Base-by-base conservation (phyloP, 2,888 invertebrate genomes). In the Platycnemis pennipes region DNA sequence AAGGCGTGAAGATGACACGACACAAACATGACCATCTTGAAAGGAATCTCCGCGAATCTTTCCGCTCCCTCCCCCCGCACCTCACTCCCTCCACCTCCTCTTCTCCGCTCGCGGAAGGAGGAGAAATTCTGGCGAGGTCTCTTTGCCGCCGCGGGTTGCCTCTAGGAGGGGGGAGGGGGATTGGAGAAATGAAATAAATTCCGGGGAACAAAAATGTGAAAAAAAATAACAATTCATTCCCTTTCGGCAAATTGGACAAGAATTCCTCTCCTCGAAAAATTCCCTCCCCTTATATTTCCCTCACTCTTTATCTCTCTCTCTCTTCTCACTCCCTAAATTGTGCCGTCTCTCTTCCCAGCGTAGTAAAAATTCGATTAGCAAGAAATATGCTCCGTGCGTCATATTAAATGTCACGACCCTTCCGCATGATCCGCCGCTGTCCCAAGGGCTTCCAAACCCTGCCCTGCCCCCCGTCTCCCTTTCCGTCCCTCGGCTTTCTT, bases 371-470 rank as follows among this genome's bases (percentile, higher is more conserved):
- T 45, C 45, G 46, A 87, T 87, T 45, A 87, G 49, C 69, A 91
- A 42, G 44, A 63, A 63, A 44, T 42, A 44, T 56, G 63, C 44
- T 45, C 31, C 91, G 63, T 91, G 91, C 91, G 63, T 56, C 91
- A 91, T 69, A 37, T 45, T n/a, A 69, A 89, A 89, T 89, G 89
- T 89, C 91, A 91, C 63, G 63, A 91, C 91, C 91, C 91, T 69
- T 44, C 56, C 91, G n/a, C 63, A 91, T 91, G 91, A 91, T 69
- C 91, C 44, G 63, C 13, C 56, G 0, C n/a, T 63, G 56, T 56
- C 63, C n/a, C 37, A 19, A 69, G 44, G 91, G 44, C 91, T 3
- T 2, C 44, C 8, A 2, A 4, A 13, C 37, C 53, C 53, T 37
- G 49, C 53, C 53, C 42, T 37, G 31, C 37, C 45, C 16, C 45